phyloP scores from a whole-genome alignment of 2,888 invertebrate species.

The Colostygia pectinataria region DNA sequence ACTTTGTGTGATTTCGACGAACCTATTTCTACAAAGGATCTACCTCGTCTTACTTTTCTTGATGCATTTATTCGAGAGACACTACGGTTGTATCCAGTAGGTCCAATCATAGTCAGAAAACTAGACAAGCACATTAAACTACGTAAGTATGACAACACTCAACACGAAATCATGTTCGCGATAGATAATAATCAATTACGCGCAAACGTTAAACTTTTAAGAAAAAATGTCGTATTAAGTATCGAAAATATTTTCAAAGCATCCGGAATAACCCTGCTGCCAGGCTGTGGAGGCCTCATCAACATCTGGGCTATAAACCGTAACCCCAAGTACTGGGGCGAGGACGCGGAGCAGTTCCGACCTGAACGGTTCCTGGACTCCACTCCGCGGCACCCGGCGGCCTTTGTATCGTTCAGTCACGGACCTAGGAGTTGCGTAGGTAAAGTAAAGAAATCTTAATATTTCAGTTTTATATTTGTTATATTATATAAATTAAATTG shows the following conservation, averaged over 20 bases:
- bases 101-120: conserved; percentile 6
- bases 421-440: conserved; percentile 23
- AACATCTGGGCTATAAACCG: conserved; percentile 28
- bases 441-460: too few relatives aligned
- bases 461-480: too few relatives aligned
- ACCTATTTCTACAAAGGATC: not conserved
- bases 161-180: too few relatives aligned
- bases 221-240: too few relatives aligned
- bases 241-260: not conserved
- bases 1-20: conserved; percentile 3
- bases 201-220: not conserved
- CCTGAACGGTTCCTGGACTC: conserved; percentile 50
- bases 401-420: conserved; percentile 13
- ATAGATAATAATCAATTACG: too few relatives aligned
- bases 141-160: too few relatives aligned
- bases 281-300: not conserved
- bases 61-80: conserved; percentile 33
- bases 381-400: conserved; percentile 34
- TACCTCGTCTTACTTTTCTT: conserved; percentile 11
- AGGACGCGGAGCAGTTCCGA: conserved; percentile 45
- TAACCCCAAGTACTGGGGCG: conserved; percentile 53
- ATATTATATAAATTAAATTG: not conserved
- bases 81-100: conserved; percentile 32
- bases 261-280: conserved; percentile 5
- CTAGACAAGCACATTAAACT: not conserved